A percentile compares a stretch with the other conserved stretches of the same genome.
Evolutionary conservation across 1,140 invertebrate species (phyloP).

Genomic region (Zaprionus capensis): DNA sequence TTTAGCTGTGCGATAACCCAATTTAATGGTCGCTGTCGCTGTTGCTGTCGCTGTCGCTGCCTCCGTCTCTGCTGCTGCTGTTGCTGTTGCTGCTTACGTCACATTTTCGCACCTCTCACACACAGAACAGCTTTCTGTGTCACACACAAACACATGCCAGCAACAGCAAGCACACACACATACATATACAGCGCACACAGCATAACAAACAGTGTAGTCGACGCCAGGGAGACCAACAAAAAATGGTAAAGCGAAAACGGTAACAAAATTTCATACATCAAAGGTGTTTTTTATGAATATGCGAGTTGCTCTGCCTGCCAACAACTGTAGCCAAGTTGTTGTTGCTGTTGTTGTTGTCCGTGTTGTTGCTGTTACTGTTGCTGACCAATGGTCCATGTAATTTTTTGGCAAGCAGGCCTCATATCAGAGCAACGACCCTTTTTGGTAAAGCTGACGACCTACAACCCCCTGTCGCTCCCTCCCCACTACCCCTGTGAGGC

Average conservation of each 20-base stretch:
- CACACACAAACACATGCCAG: slow-evolving; percentile 52
- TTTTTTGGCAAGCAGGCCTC: slow-evolving; percentile 78
- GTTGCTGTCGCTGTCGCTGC: slow-evolving; percentile 28
- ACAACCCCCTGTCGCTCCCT: background rate
- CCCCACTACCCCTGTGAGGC: background rate
- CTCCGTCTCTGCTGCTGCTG: slow-evolving; percentile 23
- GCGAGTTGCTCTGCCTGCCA: slow-evolving; percentile 34
- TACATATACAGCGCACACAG: slow-evolving; percentile 4
- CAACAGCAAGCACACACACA: slow-evolving; percentile 6
- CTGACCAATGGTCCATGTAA: slow-evolving; percentile 80
- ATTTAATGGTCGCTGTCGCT: slow-evolving; percentile 65
- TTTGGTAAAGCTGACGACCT: slow-evolving; percentile 20
- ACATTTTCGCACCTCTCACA: slow-evolving; percentile 79
- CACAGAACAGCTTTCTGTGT: slow-evolving; percentile 73
- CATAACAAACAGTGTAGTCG: slow-evolving; percentile 32
- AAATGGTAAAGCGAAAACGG: slow-evolving; percentile 52
- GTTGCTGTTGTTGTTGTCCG: slow-evolving; percentile 30
- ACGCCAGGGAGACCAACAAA: slow-evolving; percentile 18
- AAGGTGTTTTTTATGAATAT: slow-evolving; percentile 80
- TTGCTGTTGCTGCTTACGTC: slow-evolving; percentile 65
- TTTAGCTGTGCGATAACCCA: slow-evolving; percentile 64
- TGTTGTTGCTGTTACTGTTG: slow-evolving; percentile 42
- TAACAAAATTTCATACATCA: slow-evolving; percentile 82
- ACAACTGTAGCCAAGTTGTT: background rate
- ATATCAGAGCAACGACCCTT: slow-evolving; percentile 64